Base-by-base conservation (phyloP, 2,113 vertebrate species). In the Plecturocebus donacophilus region DNA sequence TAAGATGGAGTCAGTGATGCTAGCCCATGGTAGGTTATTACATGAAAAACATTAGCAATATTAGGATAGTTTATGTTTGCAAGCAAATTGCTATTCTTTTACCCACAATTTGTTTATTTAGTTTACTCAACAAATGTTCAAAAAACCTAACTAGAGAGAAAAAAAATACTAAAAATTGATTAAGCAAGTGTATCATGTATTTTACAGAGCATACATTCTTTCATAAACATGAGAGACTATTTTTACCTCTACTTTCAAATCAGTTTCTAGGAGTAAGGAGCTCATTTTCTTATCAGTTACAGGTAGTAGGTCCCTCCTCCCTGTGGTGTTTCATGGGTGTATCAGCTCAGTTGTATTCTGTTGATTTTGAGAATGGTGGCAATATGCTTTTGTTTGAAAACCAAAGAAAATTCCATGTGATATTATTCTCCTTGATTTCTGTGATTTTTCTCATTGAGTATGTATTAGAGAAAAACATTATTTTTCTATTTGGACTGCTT, bases 361-460 rank as follows among this genome's bases (percentile, higher is more conserved):
- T 2, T 77, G 68, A 32, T 80, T 79, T 61, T 42, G 45, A 79
- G 1, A 91, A 95, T 30, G 58, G 42, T 52, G 82, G 47, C 2
- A 91, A 47, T 80, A n/a, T 86, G 25, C 80, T 88, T 58, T 83
- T 66, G 49, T 84, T 79, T 77, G 16, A 14, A 79, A 8, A 32
- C 8, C 20, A 52, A 47, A 87, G 7, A 85, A 52, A 6, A 27
- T 17, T 76, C 27, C 6, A 25, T 47, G 20, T 97, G 70, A 32
- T 25, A 23, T 38, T 92, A 77, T 77, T 95, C 81, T 87, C 90
- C 8, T 75, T 80, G 14, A 21, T 42, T 20, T 80, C 61, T 35
- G 19, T 83, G 30, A 17, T 42, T 71, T 97, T 95, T 93, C 83
- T 94, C 40, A 35, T 77, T 86, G 49, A 95, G 11, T 81, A 8